Evolutionary conservation across 1,140 invertebrate genomes (phyloP).

Genomic region (Drosophila lowei): DNA sequence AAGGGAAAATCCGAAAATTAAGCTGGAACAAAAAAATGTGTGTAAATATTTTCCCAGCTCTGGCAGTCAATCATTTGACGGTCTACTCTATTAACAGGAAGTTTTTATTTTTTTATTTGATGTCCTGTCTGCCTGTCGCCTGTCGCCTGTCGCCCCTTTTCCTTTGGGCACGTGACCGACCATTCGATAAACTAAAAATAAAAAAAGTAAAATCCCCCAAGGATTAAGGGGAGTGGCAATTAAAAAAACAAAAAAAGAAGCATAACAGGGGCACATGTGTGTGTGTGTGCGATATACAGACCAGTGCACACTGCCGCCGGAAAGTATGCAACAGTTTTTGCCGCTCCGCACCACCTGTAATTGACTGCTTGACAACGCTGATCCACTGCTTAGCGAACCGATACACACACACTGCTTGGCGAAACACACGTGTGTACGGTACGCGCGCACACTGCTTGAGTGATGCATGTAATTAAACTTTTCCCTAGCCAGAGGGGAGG

Average conservation of each 20-base stretch:
- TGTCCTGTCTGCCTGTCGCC: background rate
- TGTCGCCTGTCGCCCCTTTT: too few species aligned
- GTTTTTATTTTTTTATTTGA: background rate
- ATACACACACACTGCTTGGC: too few species aligned
- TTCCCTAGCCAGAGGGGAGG: too few species aligned
- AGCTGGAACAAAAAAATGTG: background rate
- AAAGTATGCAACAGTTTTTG: slow-evolving; percentile 33
- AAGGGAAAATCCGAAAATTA: slow-evolving; percentile 1
- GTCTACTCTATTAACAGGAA: background rate
- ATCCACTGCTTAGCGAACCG: background rate
- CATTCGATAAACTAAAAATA: slow-evolving; percentile 25
- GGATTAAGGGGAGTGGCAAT: slow-evolving; percentile 3
- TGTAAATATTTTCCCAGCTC: slow-evolving; percentile 22
- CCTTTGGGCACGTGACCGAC: slow-evolving; percentile 40
- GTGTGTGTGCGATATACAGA: background rate
- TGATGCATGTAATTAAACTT: too few species aligned
- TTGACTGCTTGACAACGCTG: slow-evolving; percentile 7
- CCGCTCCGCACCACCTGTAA: background rate
- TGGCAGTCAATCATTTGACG: slow-evolving; percentile 1
- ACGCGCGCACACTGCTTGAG: too few species aligned
- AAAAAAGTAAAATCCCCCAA: slow-evolving; percentile 4
- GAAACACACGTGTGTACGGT: too few species aligned
- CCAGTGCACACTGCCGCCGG: slow-evolving; percentile 8
- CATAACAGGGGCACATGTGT: too few species aligned
- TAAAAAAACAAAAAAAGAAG: too few species aligned